Evolutionary conservation across 2,113 vertebrate species (phyloP), one percentile per base, ranked within the genome.

Genomic region (Solea senegalensis): DNA sequence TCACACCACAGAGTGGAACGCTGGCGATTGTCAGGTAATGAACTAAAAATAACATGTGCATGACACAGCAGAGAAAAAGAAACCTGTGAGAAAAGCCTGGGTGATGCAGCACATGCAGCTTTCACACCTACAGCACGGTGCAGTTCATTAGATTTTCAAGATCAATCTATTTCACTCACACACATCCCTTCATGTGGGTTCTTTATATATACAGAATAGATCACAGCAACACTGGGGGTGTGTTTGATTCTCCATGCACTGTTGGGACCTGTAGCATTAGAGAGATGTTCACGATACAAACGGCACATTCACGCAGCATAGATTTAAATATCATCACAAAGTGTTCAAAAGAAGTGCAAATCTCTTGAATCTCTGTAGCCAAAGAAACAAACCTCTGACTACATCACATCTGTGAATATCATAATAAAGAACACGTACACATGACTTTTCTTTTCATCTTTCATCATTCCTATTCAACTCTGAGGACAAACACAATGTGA

Each of bases 21-120:
- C 65, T 73, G 63, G 49, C 76, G 76, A 76, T 69, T 78, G 76
- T 84, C 76, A 84, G 78, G 76, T 85, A 87, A 89, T 89, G 86
- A 89, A 87, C 74, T 83, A 82, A 86, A 88, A 89, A 88, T 84
- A 85, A 83, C 78, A 79, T 76, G 78, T 81, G 64, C 83, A 81
- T 84, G 72, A 86, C 76, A 79, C 70, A 74, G 74, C 43, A 51
- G 27, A 78, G 69, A 54, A 81, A 80, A 76, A 48, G 55, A 74
- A 79, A 51, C 58, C 66, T 75, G 57, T 0, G 63, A 72, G 73
- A 88, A 80, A 78, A 77, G 44, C 49, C 52, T 8, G 21, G 69
- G 55, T 11, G 16, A 82, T 78, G 71, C 75, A 49, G 64, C 68
- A 70, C 64, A 66, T 72, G 69, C 53, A 78, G 65, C 63, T 53